These are phyloP conservation scores for Pelvicachromis taeniatus DNA, from an alignment of 2,113 vertebrate genomes.

Conservation along the genomic window DNA sequence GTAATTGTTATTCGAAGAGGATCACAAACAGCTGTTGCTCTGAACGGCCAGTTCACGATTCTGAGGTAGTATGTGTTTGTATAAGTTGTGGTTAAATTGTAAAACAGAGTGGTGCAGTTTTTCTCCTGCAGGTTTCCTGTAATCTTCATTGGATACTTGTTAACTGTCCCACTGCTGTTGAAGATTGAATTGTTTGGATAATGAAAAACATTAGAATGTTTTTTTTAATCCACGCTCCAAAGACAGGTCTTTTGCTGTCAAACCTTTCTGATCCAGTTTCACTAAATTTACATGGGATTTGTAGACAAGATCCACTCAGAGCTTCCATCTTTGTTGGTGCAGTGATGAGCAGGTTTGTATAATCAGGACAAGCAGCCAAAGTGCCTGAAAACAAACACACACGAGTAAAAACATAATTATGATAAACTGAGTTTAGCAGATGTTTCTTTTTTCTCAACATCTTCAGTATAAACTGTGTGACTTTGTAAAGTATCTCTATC, in stretches of 20 bases:
- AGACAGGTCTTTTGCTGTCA: fast-evolving
- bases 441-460: neutral
- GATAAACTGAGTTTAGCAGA: neutral
- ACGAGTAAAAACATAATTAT: neutral
- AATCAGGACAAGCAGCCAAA: neutral
- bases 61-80: conserved; percentile 42
- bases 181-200: neutral
- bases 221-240: conserved; percentile 16
- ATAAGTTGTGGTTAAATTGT: neutral
- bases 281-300: conserved; percentile 38
- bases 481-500: fast-evolving
- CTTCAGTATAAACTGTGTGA: neutral
- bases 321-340: neutral
- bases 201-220: fast-evolving
- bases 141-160: neutral
- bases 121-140: conserved; percentile 28
- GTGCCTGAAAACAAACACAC: neutral
- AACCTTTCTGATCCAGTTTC: fast-evolving
- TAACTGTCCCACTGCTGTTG: fast-evolving
- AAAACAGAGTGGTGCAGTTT: conserved; percentile 52
- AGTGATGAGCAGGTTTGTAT: fast-evolving
- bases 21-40: neutral
- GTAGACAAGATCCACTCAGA: conserved; percentile 44
- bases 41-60: fast-evolving
- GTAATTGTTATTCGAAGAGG: conserved; percentile 11